Conservation (phyloP, 1,140 invertebrate species). For the Drosophila biarmipes region DNA sequence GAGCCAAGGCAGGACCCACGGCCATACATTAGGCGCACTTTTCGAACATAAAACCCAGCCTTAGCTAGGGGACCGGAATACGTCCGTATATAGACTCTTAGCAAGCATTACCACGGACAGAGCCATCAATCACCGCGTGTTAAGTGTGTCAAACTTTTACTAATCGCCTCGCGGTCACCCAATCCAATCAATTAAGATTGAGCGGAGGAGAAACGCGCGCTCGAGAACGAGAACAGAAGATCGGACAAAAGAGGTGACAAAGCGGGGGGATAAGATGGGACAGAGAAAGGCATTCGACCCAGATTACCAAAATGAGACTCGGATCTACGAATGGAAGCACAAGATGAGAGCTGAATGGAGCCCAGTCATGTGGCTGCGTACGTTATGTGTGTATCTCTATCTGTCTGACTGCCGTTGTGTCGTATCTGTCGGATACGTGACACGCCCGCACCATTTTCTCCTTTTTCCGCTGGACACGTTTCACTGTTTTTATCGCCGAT, state of each 20-base stretch:
- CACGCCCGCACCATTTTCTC: constrained; percentile 16
- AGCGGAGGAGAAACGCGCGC: constrained; percentile 15
- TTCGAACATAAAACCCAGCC: background rate
- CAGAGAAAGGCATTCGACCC: constrained; percentile 3
- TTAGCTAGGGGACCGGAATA: constrained; percentile 5
- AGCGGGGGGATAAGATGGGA: background rate
- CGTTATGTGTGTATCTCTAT: constrained; percentile 19
- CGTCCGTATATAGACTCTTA: background rate
- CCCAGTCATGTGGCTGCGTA: constrained; percentile 5
- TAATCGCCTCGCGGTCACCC: constrained; percentile 46
- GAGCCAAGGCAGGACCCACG: background rate
- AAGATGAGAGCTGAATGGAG: background rate
- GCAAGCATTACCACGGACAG: constrained; percentile 1
- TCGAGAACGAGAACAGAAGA: constrained; percentile 15
- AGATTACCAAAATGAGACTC: constrained; percentile 1
- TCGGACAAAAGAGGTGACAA: constrained; percentile 39
- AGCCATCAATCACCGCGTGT: constrained; percentile 38
- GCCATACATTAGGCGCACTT: background rate
- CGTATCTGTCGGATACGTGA: constrained; percentile 55
- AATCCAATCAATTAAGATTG: constrained; percentile 47
- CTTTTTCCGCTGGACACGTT: constrained; percentile 47
- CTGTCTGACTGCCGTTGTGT: background rate
- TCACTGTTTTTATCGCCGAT: constrained; percentile 44
- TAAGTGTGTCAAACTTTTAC: constrained; percentile 47
- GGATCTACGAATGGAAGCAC: constrained; percentile 1